Evolutionary conservation across 2,797 vertebrate genomes (phyloP).

Genomic region (Typhlichthys subterraneus): DNA sequence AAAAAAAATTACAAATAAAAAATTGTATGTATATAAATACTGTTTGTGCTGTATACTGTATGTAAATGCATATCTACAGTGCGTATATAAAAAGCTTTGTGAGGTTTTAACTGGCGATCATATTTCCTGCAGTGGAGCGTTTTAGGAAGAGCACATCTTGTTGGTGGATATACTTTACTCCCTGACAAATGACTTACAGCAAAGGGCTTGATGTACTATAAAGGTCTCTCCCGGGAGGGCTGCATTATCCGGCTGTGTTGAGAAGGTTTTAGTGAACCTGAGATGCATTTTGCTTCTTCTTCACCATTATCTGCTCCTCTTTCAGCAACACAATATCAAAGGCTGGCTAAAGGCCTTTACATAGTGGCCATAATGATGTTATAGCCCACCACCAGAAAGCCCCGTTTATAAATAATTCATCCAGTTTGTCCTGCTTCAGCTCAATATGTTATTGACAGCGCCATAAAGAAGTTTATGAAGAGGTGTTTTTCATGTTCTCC

Average conservation of each 20-base stretch:
- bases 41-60: background rate
- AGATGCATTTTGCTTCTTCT: constrained; percentile 44
- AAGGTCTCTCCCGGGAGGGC: constrained; percentile 32
- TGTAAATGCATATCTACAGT: background rate
- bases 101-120: constrained; percentile 20
- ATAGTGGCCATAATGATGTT: constrained; percentile 64
- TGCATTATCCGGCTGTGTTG: constrained; percentile 28
- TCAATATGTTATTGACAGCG: constrained; percentile 70
- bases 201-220: constrained; percentile 23
- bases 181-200: constrained; percentile 34
- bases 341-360: constrained; percentile 54
- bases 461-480: constrained; percentile 64
- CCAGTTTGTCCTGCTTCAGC: constrained; percentile 64
- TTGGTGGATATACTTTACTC: constrained; percentile 25
- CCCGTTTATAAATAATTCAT: constrained; percentile 76
- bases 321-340: constrained; percentile 61
- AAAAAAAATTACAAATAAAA: too few species aligned
- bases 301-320: constrained; percentile 56
- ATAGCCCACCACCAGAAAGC: constrained; percentile 57
- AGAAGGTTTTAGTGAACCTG: constrained; percentile 22
- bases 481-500: constrained; percentile 44
- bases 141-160: constrained; percentile 15
- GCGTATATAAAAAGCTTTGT: too few species aligned
- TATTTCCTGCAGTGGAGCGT: constrained; percentile 18
- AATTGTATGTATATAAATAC: background rate